Conservation (phyloP, 2,113 vertebrate genomes). For the Galemys pyrenaicus region DNA sequence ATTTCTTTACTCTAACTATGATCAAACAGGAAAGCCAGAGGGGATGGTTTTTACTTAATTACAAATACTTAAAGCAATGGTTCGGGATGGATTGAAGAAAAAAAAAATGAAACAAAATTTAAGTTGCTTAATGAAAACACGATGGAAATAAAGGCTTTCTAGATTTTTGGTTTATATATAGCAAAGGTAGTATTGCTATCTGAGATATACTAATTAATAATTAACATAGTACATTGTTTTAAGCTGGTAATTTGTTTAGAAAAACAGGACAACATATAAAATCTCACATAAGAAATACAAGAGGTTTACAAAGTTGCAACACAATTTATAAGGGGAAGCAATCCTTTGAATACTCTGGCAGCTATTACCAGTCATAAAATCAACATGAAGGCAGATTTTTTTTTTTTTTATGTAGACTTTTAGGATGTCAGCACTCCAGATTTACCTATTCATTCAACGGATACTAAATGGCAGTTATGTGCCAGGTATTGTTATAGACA, state of each 20-base stretch:
- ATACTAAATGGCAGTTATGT: not conserved
- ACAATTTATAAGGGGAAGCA: not conserved
- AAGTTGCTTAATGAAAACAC: not conserved
- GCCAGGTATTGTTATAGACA: not conserved
- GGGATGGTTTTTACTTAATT: not conserved
- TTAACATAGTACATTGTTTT: not conserved
- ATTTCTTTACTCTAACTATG: not conserved
- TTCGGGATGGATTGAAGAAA: not conserved
- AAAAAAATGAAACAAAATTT: not conserved
- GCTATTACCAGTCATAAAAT: not conserved
- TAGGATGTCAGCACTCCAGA: not conserved
- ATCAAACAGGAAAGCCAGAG: not conserved
- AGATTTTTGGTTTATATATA: not conserved
- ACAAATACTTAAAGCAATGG: not conserved
- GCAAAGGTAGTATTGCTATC: not conserved
- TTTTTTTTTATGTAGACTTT: not conserved
- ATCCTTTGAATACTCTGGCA: not conserved
- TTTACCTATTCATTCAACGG: not conserved
- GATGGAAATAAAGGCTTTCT: slow-evolving; percentile 7
- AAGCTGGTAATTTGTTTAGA: not conserved
- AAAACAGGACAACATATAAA: slow-evolving; percentile 20
- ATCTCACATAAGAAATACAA: not conserved
- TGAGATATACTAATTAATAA: not conserved
- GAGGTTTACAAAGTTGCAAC: not conserved
- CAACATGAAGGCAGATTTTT: not conserved